Conservation (phyloP, 2,888 invertebrate genomes). For the Entomobrya multifasciata region DNA sequence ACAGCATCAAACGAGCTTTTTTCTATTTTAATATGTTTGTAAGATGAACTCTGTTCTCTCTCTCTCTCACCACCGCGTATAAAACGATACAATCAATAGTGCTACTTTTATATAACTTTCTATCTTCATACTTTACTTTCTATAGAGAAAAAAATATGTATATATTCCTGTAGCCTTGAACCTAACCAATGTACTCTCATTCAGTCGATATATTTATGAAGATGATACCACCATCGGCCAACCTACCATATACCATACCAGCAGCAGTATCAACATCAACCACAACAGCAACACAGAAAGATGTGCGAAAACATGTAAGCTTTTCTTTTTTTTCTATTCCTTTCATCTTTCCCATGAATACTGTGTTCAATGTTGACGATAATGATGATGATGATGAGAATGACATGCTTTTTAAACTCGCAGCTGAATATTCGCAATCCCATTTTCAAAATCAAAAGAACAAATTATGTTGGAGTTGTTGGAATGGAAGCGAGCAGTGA, state of each 20-base stretch:
- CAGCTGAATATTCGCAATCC: neutral
- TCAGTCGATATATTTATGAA: constrained; percentile 21
- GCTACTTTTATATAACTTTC: neutral
- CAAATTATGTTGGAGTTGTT: no score
- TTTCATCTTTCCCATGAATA: neutral
- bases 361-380: neutral
- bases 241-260: neutral
- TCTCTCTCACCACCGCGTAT: neutral
- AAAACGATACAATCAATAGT: neutral
- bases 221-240: neutral
- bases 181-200: constrained; percentile 24
- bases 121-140: neutral
- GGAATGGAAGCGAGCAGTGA: neutral
- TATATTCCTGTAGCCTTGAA: constrained; percentile 46
- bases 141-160: neutral
- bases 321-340: neutral
- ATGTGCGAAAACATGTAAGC: neutral
- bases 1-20: no score
- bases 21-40: no score
- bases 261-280: neutral
- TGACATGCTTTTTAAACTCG: constrained; percentile 22
- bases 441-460: neutral
- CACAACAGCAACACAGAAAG: neutral
- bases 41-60: neutral
- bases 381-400: neutral